Evolutionary conservation across 23 tunicate genomes (phyloP).

Genomic region (Botrylloides violaceus): DNA sequence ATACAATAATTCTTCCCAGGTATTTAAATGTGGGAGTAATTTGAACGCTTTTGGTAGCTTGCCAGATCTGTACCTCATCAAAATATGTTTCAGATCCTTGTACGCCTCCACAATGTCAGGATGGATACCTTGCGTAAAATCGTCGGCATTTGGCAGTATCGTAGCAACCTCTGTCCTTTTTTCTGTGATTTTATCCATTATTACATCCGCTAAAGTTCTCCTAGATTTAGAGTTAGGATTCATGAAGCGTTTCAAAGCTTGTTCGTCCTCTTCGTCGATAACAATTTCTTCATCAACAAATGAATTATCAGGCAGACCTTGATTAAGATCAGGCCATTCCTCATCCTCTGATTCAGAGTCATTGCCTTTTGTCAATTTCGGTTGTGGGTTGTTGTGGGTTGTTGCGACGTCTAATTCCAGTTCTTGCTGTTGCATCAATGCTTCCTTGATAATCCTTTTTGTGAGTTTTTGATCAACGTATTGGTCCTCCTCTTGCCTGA

Average conservation of each 20-base stretch:
- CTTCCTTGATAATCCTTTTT: slow-evolving; percentile 58
- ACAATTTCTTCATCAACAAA: slow-evolving; percentile 33
- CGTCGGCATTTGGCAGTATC: slow-evolving; percentile 57
- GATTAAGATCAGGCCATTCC: slow-evolving; percentile 64
- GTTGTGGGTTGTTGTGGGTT: too few species aligned
- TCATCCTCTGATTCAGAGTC: slow-evolving; percentile 30
- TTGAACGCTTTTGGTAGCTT: too few species aligned
- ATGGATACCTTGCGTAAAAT: slow-evolving; percentile 53
- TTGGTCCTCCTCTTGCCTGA: slow-evolving; percentile 42
- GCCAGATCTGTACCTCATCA: slow-evolving; percentile 67
- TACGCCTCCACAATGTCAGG: slow-evolving; percentile 62
- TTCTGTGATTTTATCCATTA: slow-evolving; percentile 81
- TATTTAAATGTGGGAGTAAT: slow-evolving; percentile 71
- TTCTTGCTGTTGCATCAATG: slow-evolving; percentile 72
- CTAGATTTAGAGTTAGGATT: slow-evolving; percentile 62
- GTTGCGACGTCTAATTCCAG: slow-evolving; percentile 42
- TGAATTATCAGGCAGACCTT: neutral
- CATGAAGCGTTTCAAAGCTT: slow-evolving; percentile 71
- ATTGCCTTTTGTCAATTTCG: neutral
- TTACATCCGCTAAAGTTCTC: slow-evolving; percentile 73
- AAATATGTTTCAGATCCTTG: slow-evolving; percentile 41
- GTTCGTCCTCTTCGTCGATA: slow-evolving; percentile 66
- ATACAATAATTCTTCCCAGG: slow-evolving; percentile 87
- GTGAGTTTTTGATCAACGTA: slow-evolving; percentile 50
- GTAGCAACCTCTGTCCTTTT: slow-evolving; percentile 66